Evolutionary conservation across 1,140 invertebrate genomes (phyloP).

Genomic region (Bursaphelenchus mucronatus): DNA sequence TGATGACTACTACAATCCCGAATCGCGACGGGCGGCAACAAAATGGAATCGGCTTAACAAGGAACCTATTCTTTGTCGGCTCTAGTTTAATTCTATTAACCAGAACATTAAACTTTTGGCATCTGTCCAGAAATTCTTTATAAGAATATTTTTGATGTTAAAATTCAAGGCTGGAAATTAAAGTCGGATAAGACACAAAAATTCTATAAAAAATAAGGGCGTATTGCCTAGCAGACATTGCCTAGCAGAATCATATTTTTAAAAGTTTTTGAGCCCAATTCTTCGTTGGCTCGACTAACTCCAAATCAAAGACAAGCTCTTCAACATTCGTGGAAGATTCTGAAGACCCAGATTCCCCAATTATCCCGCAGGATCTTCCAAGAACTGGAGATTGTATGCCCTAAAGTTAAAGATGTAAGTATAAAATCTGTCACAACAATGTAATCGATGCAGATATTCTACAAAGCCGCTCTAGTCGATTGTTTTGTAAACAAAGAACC

Average conservation of each 20-base stretch:
- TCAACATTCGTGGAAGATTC: slow-evolving; percentile 28
- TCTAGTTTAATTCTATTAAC: too few relatives aligned
- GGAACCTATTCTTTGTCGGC: too few relatives aligned
- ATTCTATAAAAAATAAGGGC: neutral
- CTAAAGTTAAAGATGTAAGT: slow-evolving; percentile 57
- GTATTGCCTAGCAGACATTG: too few relatives aligned
- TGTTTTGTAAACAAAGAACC: slow-evolving; percentile 56
- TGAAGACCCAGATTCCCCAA: slow-evolving; percentile 38
- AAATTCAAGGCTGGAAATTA: neutral
- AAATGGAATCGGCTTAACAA: too few relatives aligned
- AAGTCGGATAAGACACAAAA: too few relatives aligned
- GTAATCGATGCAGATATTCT: slow-evolving; percentile 55
- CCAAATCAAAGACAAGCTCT: slow-evolving; percentile 29
- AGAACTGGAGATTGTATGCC: slow-evolving; percentile 54
- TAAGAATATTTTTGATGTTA: neutral
- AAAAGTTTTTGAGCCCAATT: slow-evolving; percentile 8
- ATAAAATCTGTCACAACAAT: neutral
- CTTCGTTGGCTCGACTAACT: slow-evolving; percentile 39
- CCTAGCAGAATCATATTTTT: neutral
- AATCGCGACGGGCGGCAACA: too few relatives aligned
- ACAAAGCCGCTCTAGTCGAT: slow-evolving; percentile 58
- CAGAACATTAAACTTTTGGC: too few relatives aligned
- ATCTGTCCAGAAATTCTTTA: too few relatives aligned
- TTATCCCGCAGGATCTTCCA: slow-evolving; percentile 54
- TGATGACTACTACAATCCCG: too few relatives aligned